Percentiles rank a stretch among this genome's conserved stretches.
phyloP scores from a whole-genome alignment of 2,888 invertebrate species.

The Morinoia aosen region DNA sequence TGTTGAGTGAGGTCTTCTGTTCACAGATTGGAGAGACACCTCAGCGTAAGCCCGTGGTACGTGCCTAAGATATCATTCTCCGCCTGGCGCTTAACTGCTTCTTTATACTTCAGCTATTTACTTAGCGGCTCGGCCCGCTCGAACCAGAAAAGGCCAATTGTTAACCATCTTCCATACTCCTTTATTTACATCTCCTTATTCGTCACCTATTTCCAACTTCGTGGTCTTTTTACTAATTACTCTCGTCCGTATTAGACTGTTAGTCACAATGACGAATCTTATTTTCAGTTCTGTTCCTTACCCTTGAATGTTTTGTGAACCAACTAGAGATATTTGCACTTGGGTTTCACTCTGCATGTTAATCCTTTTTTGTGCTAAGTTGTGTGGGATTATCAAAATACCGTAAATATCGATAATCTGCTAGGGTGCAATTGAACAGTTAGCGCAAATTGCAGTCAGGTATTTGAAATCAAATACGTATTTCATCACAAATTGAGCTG shows the following conservation, averaged over 20 bases:
- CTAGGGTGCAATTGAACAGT: not conserved
- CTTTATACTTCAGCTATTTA: not conserved
- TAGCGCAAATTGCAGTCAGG: not conserved
- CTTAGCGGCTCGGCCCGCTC: not conserved
- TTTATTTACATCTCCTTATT: not conserved
- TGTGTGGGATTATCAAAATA: not conserved
- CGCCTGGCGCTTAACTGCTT: not conserved
- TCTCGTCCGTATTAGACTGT: not conserved
- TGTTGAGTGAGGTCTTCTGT: conserved; percentile 30
- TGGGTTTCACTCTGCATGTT: not conserved
- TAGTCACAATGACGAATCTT: not conserved
- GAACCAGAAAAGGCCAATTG: not conserved
- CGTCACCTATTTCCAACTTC: not conserved
- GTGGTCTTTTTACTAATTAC: not conserved
- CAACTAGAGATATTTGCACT: not conserved
- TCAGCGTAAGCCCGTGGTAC: conserved; percentile 79
- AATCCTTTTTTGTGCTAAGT: not conserved
- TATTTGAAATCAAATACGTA: not conserved
- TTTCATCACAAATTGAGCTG: no score
- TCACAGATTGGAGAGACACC: conserved; percentile 74
- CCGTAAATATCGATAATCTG: not conserved
- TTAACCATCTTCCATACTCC: not conserved
- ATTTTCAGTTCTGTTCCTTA: not conserved
- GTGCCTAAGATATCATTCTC: conserved; percentile 70
- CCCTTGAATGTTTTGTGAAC: not conserved